Evolutionary conservation across 2,113 vertebrate species (phyloP), one percentile per base, ranked within the genome.

Genomic region (Patagioenas fasciata): DNA sequence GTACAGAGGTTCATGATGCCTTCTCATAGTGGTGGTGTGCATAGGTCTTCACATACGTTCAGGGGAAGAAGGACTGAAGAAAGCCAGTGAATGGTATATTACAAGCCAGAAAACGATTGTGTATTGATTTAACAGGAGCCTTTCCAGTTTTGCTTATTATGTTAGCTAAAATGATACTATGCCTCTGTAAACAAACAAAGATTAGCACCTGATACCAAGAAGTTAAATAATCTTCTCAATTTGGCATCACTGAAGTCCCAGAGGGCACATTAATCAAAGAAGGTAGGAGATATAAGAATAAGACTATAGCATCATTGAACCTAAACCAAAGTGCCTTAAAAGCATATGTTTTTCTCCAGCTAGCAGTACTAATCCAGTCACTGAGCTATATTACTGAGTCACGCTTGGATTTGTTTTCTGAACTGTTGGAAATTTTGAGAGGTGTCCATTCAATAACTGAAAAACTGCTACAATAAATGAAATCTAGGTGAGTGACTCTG

Each of bases 401-500:
- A 88, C 47, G 48, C 26, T 81, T 70, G 28, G 62, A 24, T 72
- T 90, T 88, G 74, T 70, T 90, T 92, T 89, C 56, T 90, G 54
- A 88, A 80, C 36, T 80, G 28, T 53, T 36, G 40, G 67, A 82
- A 72, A 85, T 65, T 93, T 91, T 90, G 67, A 83, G 80, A 87
- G 72, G 51, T 34, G 74, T 21, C 69, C 91, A 84, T 77, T 88
- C 42, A 80, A 58, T 84, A 93, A 62, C 10, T 83, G 75, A 87
- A 92, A 95, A 95, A 17, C 29, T 56, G 11, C n/a, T 48, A 48
- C 62, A 85, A 71, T 61, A 92, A 89, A 75, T 94, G 53, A 74
- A 95, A 93, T 82, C 31, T 31, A 78, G 34, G 21, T 14, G 89
- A 89, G 26, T 69, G 26, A 71, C 8, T 90, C 57, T 51, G 23